These are phyloP conservation scores for Sialia sialis DNA, from an alignment of 2,113 vertebrate genomes.

Conservation along the genomic window DNA sequence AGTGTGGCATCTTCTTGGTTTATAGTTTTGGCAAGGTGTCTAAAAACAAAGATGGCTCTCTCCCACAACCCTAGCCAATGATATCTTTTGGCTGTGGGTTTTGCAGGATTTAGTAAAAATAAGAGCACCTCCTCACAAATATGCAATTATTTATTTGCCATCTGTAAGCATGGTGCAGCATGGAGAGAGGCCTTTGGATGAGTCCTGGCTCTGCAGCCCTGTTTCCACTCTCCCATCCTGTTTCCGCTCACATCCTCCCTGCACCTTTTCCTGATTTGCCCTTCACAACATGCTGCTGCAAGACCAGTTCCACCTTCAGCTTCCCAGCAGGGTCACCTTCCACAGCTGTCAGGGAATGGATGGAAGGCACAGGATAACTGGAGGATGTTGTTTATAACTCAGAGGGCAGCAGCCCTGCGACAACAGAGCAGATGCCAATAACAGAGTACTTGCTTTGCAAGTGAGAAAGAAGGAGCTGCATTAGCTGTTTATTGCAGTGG, in stretches of 20 bases:
- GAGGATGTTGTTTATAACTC: not conserved
- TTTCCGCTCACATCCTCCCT: not conserved
- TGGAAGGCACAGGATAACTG: accelerated
- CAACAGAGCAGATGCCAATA: not conserved
- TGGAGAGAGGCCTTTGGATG: not conserved
- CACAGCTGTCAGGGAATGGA: not conserved
- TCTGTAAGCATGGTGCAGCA: not conserved
- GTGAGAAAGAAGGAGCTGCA: not conserved
- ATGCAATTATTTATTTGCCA: not conserved
- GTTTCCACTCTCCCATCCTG: not conserved
- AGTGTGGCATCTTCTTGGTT: not conserved
- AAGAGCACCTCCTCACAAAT: not conserved
- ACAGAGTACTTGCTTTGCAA: not conserved
- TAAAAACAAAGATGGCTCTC: not conserved
- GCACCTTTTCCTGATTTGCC: not conserved
- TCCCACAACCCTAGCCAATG: not conserved
- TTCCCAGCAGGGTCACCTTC: not conserved
- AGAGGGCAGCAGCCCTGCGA: not conserved
- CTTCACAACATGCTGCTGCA: not conserved
- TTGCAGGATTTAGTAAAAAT: not conserved
- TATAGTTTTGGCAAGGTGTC: not conserved
- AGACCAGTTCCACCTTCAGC: not conserved
- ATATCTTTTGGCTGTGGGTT: not conserved
- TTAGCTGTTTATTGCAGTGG: not conserved
- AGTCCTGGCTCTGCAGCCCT: not conserved